phyloP scores from a whole-genome alignment of 2,113 vertebrate genomes.

The Ovis canadensis region DNA sequence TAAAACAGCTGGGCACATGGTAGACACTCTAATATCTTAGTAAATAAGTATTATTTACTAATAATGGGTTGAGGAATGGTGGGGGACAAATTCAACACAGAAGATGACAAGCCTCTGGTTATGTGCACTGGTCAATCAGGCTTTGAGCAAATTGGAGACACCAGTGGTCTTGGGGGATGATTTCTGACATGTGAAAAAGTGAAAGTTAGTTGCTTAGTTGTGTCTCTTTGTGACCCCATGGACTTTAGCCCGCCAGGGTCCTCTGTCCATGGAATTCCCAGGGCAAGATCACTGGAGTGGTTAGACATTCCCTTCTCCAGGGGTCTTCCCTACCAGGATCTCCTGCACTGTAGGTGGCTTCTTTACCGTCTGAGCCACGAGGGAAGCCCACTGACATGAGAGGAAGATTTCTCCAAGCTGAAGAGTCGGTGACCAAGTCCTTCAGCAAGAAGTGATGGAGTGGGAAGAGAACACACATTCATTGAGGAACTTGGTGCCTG shows the following conservation, averaged over 20 bases:
- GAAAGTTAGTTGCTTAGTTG: neutral
- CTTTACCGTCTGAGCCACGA: neutral
- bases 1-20: neutral
- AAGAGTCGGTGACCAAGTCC: neutral
- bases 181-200: neutral
- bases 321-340: rapidly evolving
- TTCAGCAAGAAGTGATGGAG: neutral
- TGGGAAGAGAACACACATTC: neutral
- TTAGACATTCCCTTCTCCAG: neutral
- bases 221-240: neutral
- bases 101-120: neutral
- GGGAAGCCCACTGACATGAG: neutral
- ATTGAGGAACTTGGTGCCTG: neutral
- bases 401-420: neutral
- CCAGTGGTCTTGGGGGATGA: neutral
- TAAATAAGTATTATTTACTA: too few relatives aligned
- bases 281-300: neutral
- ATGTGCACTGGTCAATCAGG: neutral
- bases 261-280: neutral
- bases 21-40: neutral
- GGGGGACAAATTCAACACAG: neutral
- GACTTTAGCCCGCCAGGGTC: neutral
- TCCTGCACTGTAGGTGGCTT: neutral
- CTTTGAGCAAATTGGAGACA: neutral
- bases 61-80: neutral